A percentile compares a stretch with the other conserved stretches of the same genome.
phyloP scores from a whole-genome alignment of 1,140 invertebrate species.

The Ooceraea biroi region DNA sequence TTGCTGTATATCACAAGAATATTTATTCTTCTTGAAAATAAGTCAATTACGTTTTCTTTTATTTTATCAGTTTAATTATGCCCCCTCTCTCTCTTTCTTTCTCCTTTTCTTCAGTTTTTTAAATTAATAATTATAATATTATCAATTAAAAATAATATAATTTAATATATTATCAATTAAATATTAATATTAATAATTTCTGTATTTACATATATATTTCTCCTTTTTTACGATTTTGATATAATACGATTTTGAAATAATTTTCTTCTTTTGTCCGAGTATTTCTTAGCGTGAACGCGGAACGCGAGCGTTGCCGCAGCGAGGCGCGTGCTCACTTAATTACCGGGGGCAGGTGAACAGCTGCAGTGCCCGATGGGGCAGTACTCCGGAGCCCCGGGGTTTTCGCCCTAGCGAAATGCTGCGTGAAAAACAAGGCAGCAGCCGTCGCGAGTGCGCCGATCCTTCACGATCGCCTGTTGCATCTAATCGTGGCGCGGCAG shows the following conservation, averaged over 20 bases:
- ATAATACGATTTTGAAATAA: neutral
- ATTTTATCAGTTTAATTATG: too few relatives aligned
- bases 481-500: conserved; percentile 47
- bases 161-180: conserved; percentile 6
- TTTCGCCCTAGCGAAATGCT: conserved; percentile 15
- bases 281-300: neutral
- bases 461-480: conserved; percentile 26
- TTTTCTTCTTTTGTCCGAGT: neutral
- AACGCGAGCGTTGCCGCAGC: conserved; percentile 16
- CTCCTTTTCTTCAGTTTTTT: too few relatives aligned
- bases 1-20: too few relatives aligned
- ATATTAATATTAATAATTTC: neutral
- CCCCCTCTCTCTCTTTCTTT: too few relatives aligned
- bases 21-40: too few relatives aligned
- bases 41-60: too few relatives aligned
- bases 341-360: conserved; percentile 65
- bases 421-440: conserved; percentile 43
- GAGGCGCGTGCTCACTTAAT: conserved; percentile 72
- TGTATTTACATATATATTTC: neutral
- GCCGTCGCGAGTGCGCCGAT: neutral
- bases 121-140: too few relatives aligned
- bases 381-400: neutral
- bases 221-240: neutral
- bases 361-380: conserved; percentile 1
- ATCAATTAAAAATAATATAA: too few relatives aligned